These are phyloP conservation scores for Eupristina koningsbergeri DNA, from an alignment of 1,140 invertebrate genomes.

Conservation along the genomic window DNA sequence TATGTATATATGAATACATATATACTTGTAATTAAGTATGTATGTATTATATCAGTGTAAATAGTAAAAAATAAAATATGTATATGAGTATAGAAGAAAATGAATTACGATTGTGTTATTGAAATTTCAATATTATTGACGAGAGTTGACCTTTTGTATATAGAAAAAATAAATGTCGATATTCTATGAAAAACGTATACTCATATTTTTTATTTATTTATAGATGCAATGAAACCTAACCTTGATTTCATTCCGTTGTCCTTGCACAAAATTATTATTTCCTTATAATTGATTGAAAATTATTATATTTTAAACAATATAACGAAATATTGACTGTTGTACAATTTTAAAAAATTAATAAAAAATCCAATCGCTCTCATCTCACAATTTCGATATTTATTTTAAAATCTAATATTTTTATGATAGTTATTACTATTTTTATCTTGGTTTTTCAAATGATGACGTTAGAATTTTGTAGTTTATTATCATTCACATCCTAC, in stretches of 20 bases:
- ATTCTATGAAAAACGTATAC: slow-evolving; percentile 39
- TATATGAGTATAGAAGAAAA: slow-evolving; percentile 48
- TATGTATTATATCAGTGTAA: slow-evolving; percentile 38
- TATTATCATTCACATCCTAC: too few species aligned
- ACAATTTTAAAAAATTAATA: too few species aligned
- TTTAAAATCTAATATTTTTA: too few species aligned
- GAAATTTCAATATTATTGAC: slow-evolving; percentile 56
- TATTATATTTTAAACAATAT: not conserved
- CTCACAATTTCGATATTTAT: too few species aligned
- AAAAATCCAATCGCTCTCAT: too few species aligned
- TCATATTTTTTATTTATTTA: not conserved
- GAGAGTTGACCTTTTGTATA: slow-evolving; percentile 66
- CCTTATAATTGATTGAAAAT: not conserved
- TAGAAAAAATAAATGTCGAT: slow-evolving; percentile 64
- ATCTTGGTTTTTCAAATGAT: too few species aligned
- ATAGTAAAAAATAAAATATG: slow-evolving; percentile 26
- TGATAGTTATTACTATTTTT: too few species aligned
- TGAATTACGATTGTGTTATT: slow-evolving; percentile 49
- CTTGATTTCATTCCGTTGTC: not conserved
- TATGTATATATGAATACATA: not conserved
- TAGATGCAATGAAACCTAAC: not conserved
- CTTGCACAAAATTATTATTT: not conserved
- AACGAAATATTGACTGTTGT: too few species aligned
- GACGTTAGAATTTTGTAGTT: too few species aligned
- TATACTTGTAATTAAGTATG: too few species aligned